Evolutionary conservation across 2,113 vertebrate genomes (phyloP).

Genomic region (Corapipo altera): DNA sequence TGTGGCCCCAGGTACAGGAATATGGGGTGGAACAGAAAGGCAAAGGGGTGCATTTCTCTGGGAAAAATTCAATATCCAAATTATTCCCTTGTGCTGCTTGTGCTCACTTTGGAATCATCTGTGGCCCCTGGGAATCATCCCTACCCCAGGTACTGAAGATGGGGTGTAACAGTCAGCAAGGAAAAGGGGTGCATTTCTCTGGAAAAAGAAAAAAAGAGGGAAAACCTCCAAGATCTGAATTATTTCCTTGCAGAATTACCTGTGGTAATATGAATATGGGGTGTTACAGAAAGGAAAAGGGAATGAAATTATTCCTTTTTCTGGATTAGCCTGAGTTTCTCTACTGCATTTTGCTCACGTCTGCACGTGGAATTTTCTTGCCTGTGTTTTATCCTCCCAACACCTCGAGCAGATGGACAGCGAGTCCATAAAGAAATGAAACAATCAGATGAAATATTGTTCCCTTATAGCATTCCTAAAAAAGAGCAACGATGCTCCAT

Average conservation of each 20-base stretch:
- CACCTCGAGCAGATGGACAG: not conserved
- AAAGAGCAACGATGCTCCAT: not conserved
- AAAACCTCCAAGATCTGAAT: too few species aligned
- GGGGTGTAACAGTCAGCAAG: too few species aligned
- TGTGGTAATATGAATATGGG: too few species aligned
- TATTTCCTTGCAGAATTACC: too few species aligned
- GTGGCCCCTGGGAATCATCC: too few species aligned
- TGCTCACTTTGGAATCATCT: not conserved
- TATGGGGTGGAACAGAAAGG: too few species aligned
- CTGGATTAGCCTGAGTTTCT: not conserved
- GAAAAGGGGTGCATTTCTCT: too few species aligned
- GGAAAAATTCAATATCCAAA: not conserved
- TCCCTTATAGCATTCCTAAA: not conserved
- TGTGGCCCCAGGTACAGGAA: too few species aligned
- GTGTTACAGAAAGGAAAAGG: not conserved
- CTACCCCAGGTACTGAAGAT: too few species aligned
- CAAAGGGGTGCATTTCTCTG: not conserved
- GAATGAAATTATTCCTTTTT: not conserved
- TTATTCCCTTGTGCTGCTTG: not conserved
- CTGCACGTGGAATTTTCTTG: not conserved
- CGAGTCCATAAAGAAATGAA: not conserved
- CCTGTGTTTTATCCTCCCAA: not conserved
- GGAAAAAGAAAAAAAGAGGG: too few species aligned
- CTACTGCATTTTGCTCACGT: not conserved
- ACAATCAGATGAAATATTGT: not conserved